Evolutionary conservation across 2,888 invertebrate species (phyloP), one percentile per base, ranked within the genome.

Genomic region (Augochlorella aurata): DNA sequence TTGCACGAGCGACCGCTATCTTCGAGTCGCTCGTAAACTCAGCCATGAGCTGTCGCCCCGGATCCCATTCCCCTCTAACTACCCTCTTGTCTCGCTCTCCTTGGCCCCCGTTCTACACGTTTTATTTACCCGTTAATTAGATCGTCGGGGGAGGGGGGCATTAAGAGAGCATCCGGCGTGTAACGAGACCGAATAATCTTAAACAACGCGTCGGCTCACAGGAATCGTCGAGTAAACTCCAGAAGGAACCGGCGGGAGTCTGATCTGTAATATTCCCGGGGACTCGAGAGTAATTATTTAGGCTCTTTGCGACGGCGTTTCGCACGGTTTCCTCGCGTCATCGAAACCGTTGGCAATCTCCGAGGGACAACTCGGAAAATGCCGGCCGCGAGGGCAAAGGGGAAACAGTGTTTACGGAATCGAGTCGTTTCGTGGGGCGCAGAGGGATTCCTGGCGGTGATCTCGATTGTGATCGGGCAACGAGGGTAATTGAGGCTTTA

Each of bases 61-160:
- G 52, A 71, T 63, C 58, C 73, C 69, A 45, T 69, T 79, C 49
- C 79, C 65, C 61, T 47, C 68, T 67, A 80, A 81, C 81, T 68
- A 80, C 81, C 74, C 81, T 54, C 72, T 80, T 81, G 81, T 81
- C 71, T 81, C 70, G 69, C 80, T 45, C 21, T 16, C 21, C 44
- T 10, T 18, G 14, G 18, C 12, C 38, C 54, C 65, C n/a, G 63
- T 38, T 65, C 73, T 69, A 58, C 52, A 44, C 65, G 54, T 66
- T 79, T 79, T 76, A 72, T 76, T 81, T 58, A 65, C 81, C 54
- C 82, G 74, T 78, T 83, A 83, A 83, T 83, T 82, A 82, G 77
- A 82, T 83, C 74, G 74, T 58, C 58, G 21, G 12, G 18, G 38
- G 29, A n/a, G 12, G 50, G 18, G n/a, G n/a, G 45, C 3, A 50